Evolutionary conservation across 2,797 vertebrate genomes (phyloP).

Genomic region (Okamejei kenojei): DNA sequence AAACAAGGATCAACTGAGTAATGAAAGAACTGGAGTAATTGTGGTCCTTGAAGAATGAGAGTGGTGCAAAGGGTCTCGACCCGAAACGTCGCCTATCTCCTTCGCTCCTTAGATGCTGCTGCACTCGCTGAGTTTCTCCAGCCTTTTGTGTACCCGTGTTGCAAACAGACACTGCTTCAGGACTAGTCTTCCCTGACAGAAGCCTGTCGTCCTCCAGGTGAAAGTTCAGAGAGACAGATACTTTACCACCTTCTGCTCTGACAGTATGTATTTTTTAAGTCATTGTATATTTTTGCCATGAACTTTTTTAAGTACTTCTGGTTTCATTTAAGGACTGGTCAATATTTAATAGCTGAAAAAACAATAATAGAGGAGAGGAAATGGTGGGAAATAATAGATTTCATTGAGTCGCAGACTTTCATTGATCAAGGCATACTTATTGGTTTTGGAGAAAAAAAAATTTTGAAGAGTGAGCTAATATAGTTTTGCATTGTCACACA

Average conservation of each 20-base stretch:
- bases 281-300: background rate
- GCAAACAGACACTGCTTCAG: conserved; percentile 21
- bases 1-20: background rate
- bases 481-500: background rate
- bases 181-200: conserved; percentile 31
- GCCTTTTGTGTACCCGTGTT: no score
- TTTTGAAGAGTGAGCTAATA: background rate
- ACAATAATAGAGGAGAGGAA: background rate
- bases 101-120: no score
- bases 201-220: conserved; percentile 27
- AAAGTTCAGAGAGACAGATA: conserved; percentile 4
- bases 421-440: background rate
- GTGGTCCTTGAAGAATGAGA: conserved; percentile 32
- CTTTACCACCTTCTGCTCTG: conserved; percentile 33
- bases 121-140: no score
- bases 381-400: background rate
- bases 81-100: no score
- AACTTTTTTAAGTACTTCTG: background rate
- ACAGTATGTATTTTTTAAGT: background rate
- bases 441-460: background rate
- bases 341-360: background rate
- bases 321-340: background rate
- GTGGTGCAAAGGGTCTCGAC: no score
- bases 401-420: background rate
- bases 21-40: conserved; percentile 34